Conservation (phyloP, 2,113 vertebrate genomes). For the Pachycephala philippinensis region DNA sequence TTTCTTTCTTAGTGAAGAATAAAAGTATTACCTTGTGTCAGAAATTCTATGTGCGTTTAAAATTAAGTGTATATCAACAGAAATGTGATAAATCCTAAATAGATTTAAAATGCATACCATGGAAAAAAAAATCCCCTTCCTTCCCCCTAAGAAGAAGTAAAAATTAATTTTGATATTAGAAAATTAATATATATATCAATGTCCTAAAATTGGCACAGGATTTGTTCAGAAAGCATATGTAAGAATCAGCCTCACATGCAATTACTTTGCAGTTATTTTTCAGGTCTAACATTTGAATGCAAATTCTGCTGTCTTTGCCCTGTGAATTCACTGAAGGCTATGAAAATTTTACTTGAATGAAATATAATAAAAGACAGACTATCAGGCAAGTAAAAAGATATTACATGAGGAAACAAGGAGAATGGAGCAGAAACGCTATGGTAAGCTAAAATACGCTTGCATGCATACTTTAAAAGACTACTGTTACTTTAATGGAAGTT, state of each 20-base stretch:
- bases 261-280: background rate
- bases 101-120: background rate
- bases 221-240: background rate
- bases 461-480: background rate
- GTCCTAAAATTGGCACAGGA: background rate
- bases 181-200: background rate
- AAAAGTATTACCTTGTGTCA: background rate
- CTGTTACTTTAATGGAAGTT: background rate
- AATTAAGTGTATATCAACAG: background rate
- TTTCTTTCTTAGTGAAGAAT: background rate
- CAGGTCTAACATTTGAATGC: background rate
- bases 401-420: background rate
- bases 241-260: background rate
- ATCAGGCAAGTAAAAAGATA: background rate
- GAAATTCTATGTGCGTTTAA: background rate
- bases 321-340: background rate
- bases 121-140: background rate
- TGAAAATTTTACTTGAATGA: background rate
- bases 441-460: background rate
- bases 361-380: background rate
- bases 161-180: background rate
- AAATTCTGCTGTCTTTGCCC: background rate
- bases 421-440: background rate
- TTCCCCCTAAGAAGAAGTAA: accelerated
- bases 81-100: background rate